Conservation (phyloP, 2,113 vertebrate species). For the Merops nubicus region DNA sequence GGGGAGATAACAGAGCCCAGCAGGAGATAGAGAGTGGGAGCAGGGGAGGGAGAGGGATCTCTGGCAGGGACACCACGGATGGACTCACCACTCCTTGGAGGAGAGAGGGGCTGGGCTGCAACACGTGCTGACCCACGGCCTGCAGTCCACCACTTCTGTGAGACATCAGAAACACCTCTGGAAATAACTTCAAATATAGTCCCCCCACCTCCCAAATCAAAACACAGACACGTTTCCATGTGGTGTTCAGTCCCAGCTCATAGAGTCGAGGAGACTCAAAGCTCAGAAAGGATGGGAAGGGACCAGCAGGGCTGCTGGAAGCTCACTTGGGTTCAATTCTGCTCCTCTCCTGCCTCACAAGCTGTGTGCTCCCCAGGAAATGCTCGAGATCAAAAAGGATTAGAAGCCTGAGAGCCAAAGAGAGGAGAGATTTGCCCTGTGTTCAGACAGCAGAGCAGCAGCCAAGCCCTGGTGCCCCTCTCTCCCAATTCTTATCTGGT, state of each 20-base stretch:
- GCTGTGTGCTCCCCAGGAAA: neutral
- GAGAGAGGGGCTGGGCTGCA: neutral
- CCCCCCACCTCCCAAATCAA: neutral
- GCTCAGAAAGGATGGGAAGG: neutral
- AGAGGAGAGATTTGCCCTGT: neutral
- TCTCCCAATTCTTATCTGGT: neutral
- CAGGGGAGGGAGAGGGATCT: neutral
- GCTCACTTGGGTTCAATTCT: neutral
- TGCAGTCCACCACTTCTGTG: neutral
- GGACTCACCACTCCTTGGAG: neutral
- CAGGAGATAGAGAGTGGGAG: neutral
- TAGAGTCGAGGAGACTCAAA: neutral
- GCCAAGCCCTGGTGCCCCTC: neutral
- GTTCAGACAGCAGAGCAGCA: neutral
- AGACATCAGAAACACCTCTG: accelerated
- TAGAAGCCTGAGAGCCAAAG: accelerated
- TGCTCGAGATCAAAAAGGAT: neutral
- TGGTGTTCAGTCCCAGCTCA: too few relatives aligned
- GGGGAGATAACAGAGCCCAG: constrained; percentile 18
- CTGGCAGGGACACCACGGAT: neutral
- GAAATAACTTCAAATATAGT: neutral
- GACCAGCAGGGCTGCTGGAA: neutral
- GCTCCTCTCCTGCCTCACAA: neutral
- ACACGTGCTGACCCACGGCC: accelerated
- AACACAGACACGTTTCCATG: neutral